Conservation (phyloP, 2,888 invertebrate genomes). For the Myopa tessellatipennis region DNA sequence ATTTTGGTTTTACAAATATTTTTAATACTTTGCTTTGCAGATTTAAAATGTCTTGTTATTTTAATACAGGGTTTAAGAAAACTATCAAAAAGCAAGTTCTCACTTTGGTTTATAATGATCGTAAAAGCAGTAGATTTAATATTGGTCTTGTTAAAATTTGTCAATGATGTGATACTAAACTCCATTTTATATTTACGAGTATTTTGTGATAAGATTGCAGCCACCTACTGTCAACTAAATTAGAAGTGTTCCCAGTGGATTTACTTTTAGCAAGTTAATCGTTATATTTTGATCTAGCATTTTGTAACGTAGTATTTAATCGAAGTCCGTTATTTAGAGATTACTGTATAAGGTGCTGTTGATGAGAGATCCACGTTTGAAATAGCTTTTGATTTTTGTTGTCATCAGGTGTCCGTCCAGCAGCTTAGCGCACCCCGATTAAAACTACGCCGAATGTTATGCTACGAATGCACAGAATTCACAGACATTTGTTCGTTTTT, state of each 20-base stretch:
- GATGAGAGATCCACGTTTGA: neutral
- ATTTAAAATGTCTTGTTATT: neutral
- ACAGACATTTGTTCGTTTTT: too few relatives aligned
- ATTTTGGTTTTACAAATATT: neutral
- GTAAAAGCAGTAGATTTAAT: constrained; percentile 31
- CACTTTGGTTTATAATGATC: neutral
- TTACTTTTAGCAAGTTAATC: neutral
- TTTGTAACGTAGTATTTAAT: neutral
- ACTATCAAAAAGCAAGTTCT: neutral
- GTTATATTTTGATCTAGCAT: neutral
- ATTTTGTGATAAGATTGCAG: too few relatives aligned
- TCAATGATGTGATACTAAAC: neutral
- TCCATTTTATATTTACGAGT: too few relatives aligned
- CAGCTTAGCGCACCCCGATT: constrained; percentile 21
- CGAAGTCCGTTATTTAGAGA: constrained; percentile 15
- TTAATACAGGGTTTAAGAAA: neutral
- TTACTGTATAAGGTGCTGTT: neutral
- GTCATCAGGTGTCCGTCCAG: constrained; percentile 34
- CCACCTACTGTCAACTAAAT: too few relatives aligned
- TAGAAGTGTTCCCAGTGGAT: too few relatives aligned
- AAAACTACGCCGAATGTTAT: neutral
- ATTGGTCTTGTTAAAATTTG: constrained; percentile 34
- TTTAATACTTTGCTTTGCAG: constrained; percentile 17
- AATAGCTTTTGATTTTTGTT: constrained; percentile 22
- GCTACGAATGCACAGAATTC: neutral